Evolutionary conservation across 1,140 invertebrate species (phyloP).

Genomic region (Heterodera schachtii): DNA sequence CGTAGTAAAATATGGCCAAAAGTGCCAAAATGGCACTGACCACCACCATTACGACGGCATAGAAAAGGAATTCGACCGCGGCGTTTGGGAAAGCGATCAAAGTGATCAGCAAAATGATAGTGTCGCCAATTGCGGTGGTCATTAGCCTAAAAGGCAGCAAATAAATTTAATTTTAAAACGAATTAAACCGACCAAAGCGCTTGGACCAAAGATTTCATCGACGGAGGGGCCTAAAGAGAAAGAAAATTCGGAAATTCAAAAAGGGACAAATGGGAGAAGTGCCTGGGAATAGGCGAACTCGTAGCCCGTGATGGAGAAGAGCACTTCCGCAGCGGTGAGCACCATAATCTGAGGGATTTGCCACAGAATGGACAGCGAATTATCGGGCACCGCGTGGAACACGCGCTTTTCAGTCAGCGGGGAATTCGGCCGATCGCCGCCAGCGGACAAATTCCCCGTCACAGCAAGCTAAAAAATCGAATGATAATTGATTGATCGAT

Average conservation of each 20-base stretch:
- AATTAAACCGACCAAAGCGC: constrained; percentile 72
- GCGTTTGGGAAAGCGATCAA: constrained; percentile 72
- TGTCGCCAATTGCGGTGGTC: constrained; percentile 85
- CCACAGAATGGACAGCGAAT: constrained; percentile 60
- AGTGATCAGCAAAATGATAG: constrained; percentile 83
- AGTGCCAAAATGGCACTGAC: constrained; percentile 33
- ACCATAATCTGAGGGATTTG: constrained; percentile 70
- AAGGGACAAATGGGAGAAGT: background rate
- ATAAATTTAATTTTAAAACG: too few species aligned
- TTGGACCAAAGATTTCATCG: constrained; percentile 75
- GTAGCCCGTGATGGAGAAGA: constrained; percentile 60
- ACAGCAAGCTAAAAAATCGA: constrained; percentile 65
- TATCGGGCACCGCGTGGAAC: constrained; percentile 40
- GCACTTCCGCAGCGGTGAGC: constrained; percentile 73
- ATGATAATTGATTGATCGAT: constrained; percentile 42
- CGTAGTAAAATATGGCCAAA: constrained; percentile 35
- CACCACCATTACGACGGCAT: constrained; percentile 39
- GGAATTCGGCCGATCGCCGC: background rate
- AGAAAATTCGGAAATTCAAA: background rate
- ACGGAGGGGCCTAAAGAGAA: constrained; percentile 66
- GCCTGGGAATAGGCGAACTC: constrained; percentile 65
- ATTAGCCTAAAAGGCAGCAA: constrained; percentile 70
- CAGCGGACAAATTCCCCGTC: background rate
- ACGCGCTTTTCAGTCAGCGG: background rate
- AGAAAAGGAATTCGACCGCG: constrained; percentile 61